Evolutionary conservation across 2,113 vertebrate genomes (phyloP).

Genomic region (Paramormyrops kingsleyae): DNA sequence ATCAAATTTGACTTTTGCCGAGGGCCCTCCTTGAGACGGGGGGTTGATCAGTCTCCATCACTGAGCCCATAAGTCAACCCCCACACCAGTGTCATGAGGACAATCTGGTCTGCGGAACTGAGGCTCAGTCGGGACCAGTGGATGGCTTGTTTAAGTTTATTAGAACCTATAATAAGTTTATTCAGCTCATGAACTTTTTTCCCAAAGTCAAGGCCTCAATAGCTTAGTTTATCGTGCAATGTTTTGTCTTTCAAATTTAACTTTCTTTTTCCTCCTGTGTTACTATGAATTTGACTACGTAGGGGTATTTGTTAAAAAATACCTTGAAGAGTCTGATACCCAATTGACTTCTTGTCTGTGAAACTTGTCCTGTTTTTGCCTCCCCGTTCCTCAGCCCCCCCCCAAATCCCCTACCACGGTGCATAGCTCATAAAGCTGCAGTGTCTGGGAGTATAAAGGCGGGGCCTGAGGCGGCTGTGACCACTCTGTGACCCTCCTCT

Average conservation of each 20-base stretch:
- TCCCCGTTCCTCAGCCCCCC: background rate
- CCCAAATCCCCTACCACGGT: background rate
- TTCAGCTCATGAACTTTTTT: background rate
- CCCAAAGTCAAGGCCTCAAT: background rate
- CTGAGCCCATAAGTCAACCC: constrained; percentile 9
- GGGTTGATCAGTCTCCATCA: constrained; percentile 19
- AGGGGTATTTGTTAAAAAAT: background rate
- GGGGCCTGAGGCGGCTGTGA: background rate
- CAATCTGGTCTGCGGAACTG: background rate
- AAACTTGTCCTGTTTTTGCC: background rate
- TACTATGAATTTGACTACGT: background rate
- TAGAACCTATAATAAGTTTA: constrained; percentile 10
- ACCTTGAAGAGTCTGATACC: background rate
- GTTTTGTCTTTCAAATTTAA: background rate
- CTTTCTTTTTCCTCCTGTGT: background rate
- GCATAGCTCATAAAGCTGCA: background rate
- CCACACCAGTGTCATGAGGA: background rate
- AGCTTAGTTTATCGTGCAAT: background rate
- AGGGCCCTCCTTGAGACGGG: constrained; percentile 14
- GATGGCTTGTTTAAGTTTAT: constrained; percentile 10
- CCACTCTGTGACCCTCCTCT: background rate
- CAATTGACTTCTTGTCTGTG: background rate
- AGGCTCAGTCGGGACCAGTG: background rate
- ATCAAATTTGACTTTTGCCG: constrained; percentile 27
- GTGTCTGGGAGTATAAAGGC: background rate